A percentile compares a stretch with the other conserved stretches of the same genome.
Conservation (phyloP, 2,113 vertebrate species). For the Oncorhynchus clarkii region DNA sequence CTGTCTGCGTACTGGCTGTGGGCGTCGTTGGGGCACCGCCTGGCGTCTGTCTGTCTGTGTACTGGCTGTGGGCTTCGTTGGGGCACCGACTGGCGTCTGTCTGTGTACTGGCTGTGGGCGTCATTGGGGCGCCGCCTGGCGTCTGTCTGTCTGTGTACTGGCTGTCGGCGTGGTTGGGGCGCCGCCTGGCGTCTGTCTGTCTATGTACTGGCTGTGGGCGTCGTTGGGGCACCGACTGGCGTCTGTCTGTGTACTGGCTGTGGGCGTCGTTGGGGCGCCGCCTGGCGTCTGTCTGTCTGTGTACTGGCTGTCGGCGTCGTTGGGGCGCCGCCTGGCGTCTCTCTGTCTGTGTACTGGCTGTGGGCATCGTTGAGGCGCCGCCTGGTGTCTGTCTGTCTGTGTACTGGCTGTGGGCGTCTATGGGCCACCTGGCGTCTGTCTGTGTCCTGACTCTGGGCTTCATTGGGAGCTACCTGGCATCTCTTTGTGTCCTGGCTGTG, state of each 20-base stretch:
- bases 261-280: background rate
- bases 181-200: too few species aligned
- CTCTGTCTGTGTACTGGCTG: slow-evolving; percentile 17
- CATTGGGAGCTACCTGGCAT: too few species aligned
- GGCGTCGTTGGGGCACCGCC: too few species aligned
- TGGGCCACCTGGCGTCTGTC: background rate
- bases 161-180: slow-evolving; percentile 31
- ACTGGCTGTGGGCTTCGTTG: too few species aligned
- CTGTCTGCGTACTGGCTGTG: too few species aligned
- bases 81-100: slow-evolving; percentile 44
- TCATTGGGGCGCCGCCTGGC: background rate
- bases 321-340: background rate
- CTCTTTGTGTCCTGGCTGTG: slow-evolving; percentile 22
- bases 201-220: slow-evolving; percentile 31
- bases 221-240: background rate
- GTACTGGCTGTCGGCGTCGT: slow-evolving; percentile 40
- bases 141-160: background rate
- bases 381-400: too few species aligned
- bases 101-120: slow-evolving; percentile 48
- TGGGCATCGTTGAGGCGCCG: slow-evolving; percentile 12
- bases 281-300: slow-evolving; percentile 50
- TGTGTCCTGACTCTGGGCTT: too few species aligned
- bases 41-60: too few species aligned
- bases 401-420: slow-evolving; percentile 35
- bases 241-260: too few species aligned